These are phyloP conservation scores for Rotaria magnacalcarata DNA, from an alignment of 2,888 invertebrate genomes.

Conservation along the genomic window DNA sequence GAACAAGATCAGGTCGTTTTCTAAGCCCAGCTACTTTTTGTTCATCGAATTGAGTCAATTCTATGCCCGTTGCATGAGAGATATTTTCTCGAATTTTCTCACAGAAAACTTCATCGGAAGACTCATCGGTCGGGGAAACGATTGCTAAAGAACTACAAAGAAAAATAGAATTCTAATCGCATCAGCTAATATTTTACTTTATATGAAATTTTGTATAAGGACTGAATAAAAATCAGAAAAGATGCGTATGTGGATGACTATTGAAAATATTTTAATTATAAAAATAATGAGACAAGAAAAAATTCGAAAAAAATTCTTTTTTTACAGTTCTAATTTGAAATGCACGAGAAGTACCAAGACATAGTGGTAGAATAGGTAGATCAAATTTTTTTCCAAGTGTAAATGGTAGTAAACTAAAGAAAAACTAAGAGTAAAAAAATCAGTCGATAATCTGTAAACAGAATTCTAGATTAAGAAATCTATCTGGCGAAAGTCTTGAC, in stretches of 20 bases:
- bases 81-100: background rate
- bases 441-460: background rate
- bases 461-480: no score
- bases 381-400: background rate
- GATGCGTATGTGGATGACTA: background rate
- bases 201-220: conserved; percentile 8
- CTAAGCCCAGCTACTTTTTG: background rate
- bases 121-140: background rate
- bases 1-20: conserved; percentile 1
- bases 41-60: background rate
- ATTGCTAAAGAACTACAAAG: background rate
- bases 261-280: background rate
- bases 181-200: background rate
- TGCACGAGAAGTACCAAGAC: background rate
- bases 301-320: no score
- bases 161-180: no score
- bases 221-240: conserved; percentile 9
- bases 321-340: conserved; percentile 25
- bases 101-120: background rate
- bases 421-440: background rate
- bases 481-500: no score
- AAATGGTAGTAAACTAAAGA: background rate
- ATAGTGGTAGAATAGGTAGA: background rate
- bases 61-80: background rate
- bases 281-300: background rate